phyloP scores from a whole-genome alignment of 2,888 invertebrate species.

The Matsumyia berberina region DNA sequence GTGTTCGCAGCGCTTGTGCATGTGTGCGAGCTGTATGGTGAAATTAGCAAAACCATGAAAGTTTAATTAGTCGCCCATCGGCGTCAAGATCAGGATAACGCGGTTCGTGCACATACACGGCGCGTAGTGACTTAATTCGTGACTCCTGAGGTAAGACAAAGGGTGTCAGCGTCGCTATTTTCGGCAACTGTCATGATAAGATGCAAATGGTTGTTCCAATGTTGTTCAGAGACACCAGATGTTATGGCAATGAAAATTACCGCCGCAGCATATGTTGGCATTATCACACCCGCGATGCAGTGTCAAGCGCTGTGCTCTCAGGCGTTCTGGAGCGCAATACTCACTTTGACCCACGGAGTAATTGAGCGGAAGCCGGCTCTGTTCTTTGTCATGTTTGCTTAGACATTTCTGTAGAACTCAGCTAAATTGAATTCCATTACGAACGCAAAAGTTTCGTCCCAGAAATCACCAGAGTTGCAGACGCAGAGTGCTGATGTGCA shows the following conservation, averaged over 20 bases:
- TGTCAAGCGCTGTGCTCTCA: neutral
- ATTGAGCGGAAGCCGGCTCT: slow-evolving; percentile 19
- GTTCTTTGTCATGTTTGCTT: slow-evolving; percentile 42
- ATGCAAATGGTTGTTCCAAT: neutral
- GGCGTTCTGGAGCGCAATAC: neutral
- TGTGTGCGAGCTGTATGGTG: slow-evolving; percentile 35
- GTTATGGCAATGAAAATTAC: neutral
- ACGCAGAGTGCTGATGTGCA: slow-evolving; percentile 42
- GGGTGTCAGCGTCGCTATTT: neutral
- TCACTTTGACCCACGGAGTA: slow-evolving; percentile 8
- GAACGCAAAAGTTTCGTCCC: slow-evolving; percentile 43
- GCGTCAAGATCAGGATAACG: slow-evolving; percentile 44
- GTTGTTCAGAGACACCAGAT: neutral
- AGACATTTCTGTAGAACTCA: slow-evolving; percentile 38
- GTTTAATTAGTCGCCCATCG: slow-evolving; percentile 62
- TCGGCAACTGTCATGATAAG: slow-evolving; percentile 7
- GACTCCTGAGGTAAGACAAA: neutral
- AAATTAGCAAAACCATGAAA: slow-evolving; percentile 58
- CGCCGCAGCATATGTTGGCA: no score
- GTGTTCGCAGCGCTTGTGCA: neutral
- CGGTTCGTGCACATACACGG: slow-evolving; percentile 7
- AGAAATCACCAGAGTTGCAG: slow-evolving; percentile 60
- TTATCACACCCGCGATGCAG: neutral
- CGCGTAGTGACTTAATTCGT: slow-evolving; percentile 57
- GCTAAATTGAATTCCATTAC: slow-evolving; percentile 46